Percentiles rank a stretch among this genome's conserved stretches.
Conservation (phyloP, 2,113 vertebrate species). For the Marmota monax region DNA sequence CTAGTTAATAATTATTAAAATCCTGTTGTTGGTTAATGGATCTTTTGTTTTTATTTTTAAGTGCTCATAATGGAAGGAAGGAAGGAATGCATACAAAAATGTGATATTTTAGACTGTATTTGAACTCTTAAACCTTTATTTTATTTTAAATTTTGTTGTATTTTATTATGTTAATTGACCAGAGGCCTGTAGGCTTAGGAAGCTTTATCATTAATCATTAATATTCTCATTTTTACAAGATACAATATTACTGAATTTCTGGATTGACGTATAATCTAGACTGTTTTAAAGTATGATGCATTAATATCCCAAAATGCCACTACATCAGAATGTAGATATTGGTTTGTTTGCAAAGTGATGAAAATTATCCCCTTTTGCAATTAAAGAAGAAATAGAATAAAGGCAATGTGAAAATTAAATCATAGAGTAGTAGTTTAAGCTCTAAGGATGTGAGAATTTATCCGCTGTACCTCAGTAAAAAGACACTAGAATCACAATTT, state of each 20-base stretch:
- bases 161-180: constrained; percentile 58
- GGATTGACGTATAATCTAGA: constrained; percentile 50
- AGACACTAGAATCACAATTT: constrained; percentile 49
- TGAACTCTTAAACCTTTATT: constrained; percentile 67
- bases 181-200: constrained; percentile 46
- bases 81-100: constrained; percentile 38
- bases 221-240: constrained; percentile 63
- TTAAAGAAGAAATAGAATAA: constrained; percentile 9
- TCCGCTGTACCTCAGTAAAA: constrained; percentile 43
- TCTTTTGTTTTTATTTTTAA: constrained; percentile 70
- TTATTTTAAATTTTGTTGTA: constrained; percentile 60
- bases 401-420: constrained; percentile 63
- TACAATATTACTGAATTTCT: constrained; percentile 65
- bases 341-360: constrained; percentile 64
- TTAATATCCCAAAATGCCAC: constrained; percentile 64
- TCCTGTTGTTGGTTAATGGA: constrained; percentile 55
- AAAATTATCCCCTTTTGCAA: constrained; percentile 73
- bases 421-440: constrained; percentile 58
- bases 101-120: constrained; percentile 47
- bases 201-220: constrained; percentile 61
- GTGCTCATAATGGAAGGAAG: not conserved
- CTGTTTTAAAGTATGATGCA: constrained; percentile 55
- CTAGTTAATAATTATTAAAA: constrained; percentile 74
- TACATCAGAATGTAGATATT: constrained; percentile 68
- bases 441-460: constrained; percentile 56